These are phyloP conservation scores for Raja brachyura DNA, from an alignment of 2,113 vertebrate species.

Conservation along the genomic window DNA sequence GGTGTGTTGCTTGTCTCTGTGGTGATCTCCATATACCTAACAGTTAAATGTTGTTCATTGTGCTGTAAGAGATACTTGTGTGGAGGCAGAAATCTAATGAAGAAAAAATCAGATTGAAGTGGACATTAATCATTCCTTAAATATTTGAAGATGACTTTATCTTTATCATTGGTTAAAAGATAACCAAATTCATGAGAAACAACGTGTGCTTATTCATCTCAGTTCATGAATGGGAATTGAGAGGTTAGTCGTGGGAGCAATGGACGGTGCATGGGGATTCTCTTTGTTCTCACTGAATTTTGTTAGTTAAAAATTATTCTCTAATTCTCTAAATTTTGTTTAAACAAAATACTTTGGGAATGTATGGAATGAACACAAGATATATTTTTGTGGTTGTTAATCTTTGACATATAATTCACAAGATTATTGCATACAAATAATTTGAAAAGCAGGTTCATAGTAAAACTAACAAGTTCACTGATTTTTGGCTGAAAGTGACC, in stretches of 20 bases:
- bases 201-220: not conserved
- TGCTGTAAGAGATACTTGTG: conserved; percentile 43
- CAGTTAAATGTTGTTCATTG: conserved; percentile 59
- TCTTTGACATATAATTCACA: not conserved
- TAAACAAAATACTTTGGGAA: not conserved
- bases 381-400: not conserved
- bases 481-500: not conserved
- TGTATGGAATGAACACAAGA: not conserved
- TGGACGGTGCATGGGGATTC: no score
- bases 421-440: not conserved
- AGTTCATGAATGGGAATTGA: not conserved
- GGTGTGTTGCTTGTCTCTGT: conserved; percentile 56
- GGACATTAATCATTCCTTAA: not conserved
- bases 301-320: not conserved
- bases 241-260: not conserved
- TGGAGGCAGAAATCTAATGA: not conserved
- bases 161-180: not conserved
- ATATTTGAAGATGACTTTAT: not conserved
- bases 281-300: not conserved
- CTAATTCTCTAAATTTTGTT: not conserved
- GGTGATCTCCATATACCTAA: conserved; percentile 51
- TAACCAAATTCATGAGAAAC: not conserved
- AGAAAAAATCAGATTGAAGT: not conserved
- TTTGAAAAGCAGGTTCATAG: not conserved
- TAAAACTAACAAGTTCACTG: not conserved